A percentile compares a stretch with the other conserved stretches of the same genome.
Evolutionary conservation across 64 coral and sea anemone genomes (phyloP).

Genomic region (Dendrophyllia cribrosa): DNA sequence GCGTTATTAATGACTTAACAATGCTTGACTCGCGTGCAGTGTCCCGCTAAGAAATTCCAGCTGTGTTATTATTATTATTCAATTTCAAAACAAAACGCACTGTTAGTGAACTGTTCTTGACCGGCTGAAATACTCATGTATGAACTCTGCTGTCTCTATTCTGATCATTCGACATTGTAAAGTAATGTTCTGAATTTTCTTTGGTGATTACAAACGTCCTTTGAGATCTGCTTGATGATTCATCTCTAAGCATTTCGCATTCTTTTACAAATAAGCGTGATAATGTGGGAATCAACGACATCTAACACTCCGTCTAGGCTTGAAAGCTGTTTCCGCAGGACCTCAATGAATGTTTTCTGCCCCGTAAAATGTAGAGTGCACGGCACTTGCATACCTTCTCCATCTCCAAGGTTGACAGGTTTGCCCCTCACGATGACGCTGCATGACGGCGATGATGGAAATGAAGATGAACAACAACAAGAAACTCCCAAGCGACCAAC

Average conservation of each 20-base stretch:
- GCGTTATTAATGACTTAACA: too few species aligned
- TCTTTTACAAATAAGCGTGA: background rate
- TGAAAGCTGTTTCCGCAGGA: too few species aligned
- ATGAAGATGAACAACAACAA: too few species aligned
- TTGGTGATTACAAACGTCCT: constrained; percentile 6
- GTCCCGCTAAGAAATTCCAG: too few species aligned
- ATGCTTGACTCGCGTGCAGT: too few species aligned
- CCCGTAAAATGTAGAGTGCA: constrained; percentile 12
- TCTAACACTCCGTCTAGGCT: too few species aligned
- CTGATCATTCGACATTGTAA: constrained; percentile 20
- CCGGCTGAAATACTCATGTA: constrained; percentile 15
- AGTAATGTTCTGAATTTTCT: constrained; percentile 18
- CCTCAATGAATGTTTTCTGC: background rate
- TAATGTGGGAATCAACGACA: background rate
- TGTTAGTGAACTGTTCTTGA: constrained; percentile 6
- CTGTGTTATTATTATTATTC: too few species aligned
- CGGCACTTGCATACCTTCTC: constrained; percentile 16
- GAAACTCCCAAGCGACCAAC: too few species aligned
- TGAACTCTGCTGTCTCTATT: background rate
- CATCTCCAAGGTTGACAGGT: constrained; percentile 18
- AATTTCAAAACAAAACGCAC: too few species aligned
- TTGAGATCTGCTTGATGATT: constrained; percentile 25
- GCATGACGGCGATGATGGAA: too few species aligned
- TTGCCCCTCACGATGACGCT: background rate
- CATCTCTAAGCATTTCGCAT: constrained; percentile 12